phyloP scores from a whole-genome alignment of 2,888 invertebrate species.

The Oscheius myriophilus region DNA sequence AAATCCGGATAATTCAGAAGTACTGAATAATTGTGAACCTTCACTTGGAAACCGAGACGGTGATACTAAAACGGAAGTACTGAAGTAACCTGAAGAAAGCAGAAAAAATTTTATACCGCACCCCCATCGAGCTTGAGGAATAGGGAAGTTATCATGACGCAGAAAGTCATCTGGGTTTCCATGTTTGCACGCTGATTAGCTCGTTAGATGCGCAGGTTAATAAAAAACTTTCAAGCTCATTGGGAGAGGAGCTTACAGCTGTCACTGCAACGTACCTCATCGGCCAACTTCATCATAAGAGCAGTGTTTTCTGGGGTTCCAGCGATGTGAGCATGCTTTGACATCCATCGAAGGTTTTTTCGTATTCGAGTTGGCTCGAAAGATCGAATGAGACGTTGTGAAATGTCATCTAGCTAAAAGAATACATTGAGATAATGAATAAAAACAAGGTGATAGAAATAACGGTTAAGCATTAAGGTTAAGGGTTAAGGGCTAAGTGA shows the following conservation, averaged over 20 bases:
- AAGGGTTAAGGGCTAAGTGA: too few relatives aligned
- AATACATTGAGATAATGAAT: too few relatives aligned
- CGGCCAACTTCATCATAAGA: slow-evolving; percentile 54
- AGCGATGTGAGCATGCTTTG: slow-evolving; percentile 59
- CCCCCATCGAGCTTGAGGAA: too few relatives aligned
- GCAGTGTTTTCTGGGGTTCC: slow-evolving; percentile 61
- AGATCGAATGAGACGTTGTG: slow-evolving; percentile 34
- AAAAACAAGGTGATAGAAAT: too few relatives aligned
- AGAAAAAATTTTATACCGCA: too few relatives aligned
- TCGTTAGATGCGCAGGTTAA: too few relatives aligned
- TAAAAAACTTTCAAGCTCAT: too few relatives aligned
- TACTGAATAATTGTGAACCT: slow-evolving; percentile 46
- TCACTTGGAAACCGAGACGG: slow-evolving; percentile 50
- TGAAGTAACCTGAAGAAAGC: background rate
- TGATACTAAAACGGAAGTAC: slow-evolving; percentile 51
- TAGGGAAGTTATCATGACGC: too few relatives aligned
- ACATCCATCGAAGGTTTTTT: slow-evolving; percentile 53
- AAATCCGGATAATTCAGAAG: slow-evolving; percentile 54
- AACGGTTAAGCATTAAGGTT: too few relatives aligned
- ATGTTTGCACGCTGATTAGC: too few relatives aligned
- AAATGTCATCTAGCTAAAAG: slow-evolving; percentile 39
- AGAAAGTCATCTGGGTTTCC: too few relatives aligned
- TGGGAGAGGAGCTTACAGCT: background rate
- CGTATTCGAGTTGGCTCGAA: slow-evolving; percentile 45
- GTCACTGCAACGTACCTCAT: slow-evolving; percentile 44